Evolutionary conservation across 2,888 invertebrate genomes (phyloP).

Genomic region (Lymantria monacha): DNA sequence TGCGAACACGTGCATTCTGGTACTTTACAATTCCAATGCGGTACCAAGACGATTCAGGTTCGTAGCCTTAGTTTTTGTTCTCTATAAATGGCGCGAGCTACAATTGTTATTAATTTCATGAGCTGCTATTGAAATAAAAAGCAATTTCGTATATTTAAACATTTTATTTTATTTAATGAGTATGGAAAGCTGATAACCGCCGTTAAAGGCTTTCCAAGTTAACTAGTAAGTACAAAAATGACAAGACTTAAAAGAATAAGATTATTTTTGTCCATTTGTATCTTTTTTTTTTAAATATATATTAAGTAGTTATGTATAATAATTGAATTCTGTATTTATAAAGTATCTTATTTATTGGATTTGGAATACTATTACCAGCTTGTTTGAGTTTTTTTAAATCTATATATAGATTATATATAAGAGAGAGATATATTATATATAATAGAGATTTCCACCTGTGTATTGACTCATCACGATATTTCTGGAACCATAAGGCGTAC

Average conservation of each 20-base stretch:
- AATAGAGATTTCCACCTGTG: no score
- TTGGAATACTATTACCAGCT: background rate
- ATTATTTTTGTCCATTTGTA: background rate
- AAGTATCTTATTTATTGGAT: background rate
- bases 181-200: slow-evolving; percentile 9
- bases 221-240: slow-evolving; percentile 4
- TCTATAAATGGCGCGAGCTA: slow-evolving; percentile 46
- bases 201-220: slow-evolving; percentile 9
- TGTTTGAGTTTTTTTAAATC: background rate
- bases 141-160: slow-evolving; percentile 11
- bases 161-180: slow-evolving; percentile 25
- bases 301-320: background rate
- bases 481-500: no score
- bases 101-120: slow-evolving; percentile 75
- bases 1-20: slow-evolving; percentile 4
- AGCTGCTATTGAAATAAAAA: slow-evolving; percentile 57
- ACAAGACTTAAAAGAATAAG: background rate
- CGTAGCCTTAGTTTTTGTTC: slow-evolving; percentile 24
- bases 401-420: background rate
- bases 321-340: background rate
- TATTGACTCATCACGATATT: no score
- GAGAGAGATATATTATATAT: no score
- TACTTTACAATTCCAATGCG: background rate
- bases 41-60: background rate
- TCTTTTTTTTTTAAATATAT: background rate